phyloP scores from a whole-genome alignment of 2,797 vertebrate genomes.

The Bradypus variegatus region DNA sequence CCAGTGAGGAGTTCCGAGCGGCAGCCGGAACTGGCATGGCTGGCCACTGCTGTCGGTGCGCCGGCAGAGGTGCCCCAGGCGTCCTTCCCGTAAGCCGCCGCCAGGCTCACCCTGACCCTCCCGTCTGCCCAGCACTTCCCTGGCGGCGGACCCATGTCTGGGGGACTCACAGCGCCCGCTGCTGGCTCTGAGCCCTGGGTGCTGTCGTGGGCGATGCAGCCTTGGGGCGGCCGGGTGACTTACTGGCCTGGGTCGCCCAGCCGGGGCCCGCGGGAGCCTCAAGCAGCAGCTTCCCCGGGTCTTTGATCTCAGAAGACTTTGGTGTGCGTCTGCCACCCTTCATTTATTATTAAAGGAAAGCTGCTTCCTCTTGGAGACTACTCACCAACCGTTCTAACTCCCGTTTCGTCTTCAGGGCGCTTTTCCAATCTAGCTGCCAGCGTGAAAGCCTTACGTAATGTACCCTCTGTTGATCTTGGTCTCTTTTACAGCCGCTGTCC shows the following conservation, averaged over 20 bases:
- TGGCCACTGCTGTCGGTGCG: no score
- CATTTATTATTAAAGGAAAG: neutral
- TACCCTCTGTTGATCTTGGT: no score
- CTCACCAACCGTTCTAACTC: neutral
- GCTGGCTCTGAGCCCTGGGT: neutral
- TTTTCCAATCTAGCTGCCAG: neutral
- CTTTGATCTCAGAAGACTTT: neutral
- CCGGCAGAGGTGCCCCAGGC: no score
- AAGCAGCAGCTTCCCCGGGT: no score
- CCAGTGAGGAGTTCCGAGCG: neutral
- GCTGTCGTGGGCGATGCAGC: neutral
- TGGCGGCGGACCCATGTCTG: no score
- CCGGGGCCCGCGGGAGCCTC: neutral
- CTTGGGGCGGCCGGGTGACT: neutral
- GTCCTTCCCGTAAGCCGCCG: no score
- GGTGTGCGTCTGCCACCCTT: neutral
- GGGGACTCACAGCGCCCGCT: no score
- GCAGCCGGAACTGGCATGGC: no score
- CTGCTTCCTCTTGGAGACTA: rapidly evolving
- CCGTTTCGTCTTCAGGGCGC: neutral
- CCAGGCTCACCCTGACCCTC: no score
- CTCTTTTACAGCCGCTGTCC: neutral
- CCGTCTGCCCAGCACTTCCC: no score
- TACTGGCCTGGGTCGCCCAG: neutral
- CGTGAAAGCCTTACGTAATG: neutral